Evolutionary conservation across 2,888 invertebrate genomes (phyloP).

Genomic region (Drosophila stalkeri): DNA sequence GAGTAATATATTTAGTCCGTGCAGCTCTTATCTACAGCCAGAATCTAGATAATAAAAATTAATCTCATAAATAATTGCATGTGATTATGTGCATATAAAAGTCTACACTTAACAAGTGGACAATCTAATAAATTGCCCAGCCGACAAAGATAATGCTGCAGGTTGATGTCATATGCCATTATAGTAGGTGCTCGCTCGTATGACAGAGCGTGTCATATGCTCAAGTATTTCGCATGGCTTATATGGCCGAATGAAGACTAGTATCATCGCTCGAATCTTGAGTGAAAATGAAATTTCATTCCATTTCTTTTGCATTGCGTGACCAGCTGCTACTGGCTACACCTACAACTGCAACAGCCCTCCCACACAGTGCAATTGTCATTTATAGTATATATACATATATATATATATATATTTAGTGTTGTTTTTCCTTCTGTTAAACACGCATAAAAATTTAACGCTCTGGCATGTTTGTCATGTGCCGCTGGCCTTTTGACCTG

Average conservation of each 20-base stretch:
- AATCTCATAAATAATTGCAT: constrained; percentile 30
- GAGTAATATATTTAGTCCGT: constrained; percentile 3
- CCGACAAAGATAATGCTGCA: constrained; percentile 49
- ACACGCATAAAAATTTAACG: constrained; percentile 79
- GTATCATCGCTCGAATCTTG: constrained; percentile 37
- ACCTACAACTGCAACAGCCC: constrained; percentile 65
- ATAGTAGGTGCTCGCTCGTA: constrained; percentile 4
- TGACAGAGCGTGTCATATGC: constrained; percentile 15
- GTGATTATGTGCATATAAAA: constrained; percentile 13
- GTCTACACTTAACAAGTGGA: constrained; percentile 52
- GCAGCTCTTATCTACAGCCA: neutral
- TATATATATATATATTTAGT: constrained; percentile 1
- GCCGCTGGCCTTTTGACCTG: constrained; percentile 68
- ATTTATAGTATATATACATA: constrained; percentile 13
- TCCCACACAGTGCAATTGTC: constrained; percentile 40
- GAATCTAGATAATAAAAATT: constrained; percentile 30
- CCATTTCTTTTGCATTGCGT: constrained; percentile 66
- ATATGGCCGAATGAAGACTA: constrained; percentile 12
- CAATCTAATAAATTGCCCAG: constrained; percentile 64
- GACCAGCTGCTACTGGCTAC: constrained; percentile 55
- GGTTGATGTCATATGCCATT: constrained; percentile 59
- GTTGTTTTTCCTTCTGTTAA: constrained; percentile 23
- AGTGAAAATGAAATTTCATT: constrained; percentile 33
- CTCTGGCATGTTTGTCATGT: constrained; percentile 69
- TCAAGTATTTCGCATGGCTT: constrained; percentile 9